Conservation (phyloP, 1,140 invertebrate genomes). For the Tetragnatha versicolor region DNA sequence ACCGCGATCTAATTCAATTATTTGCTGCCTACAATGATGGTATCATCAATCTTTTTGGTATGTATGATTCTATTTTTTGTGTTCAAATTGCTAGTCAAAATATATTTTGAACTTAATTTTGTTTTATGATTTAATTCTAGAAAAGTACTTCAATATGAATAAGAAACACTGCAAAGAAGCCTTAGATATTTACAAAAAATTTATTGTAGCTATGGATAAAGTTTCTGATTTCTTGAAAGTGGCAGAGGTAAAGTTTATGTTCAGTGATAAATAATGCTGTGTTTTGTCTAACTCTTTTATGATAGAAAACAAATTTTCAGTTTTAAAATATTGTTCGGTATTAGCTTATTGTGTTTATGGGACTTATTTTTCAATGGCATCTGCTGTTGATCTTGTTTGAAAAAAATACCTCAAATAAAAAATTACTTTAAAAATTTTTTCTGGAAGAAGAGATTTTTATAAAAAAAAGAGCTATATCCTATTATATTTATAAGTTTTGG, state of each 20-base stretch:
- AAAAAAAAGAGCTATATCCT: too few species aligned
- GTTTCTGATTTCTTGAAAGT: conserved; percentile 98
- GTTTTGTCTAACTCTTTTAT: not conserved
- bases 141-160: conserved; percentile 99
- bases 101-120: conserved; percentile 18
- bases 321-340: too few species aligned
- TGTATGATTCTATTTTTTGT: conserved; percentile 77
- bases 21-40: conserved; percentile 99
- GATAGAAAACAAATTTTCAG: not conserved
- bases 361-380: too few species aligned
- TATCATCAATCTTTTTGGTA: conserved; percentile 98
- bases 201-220: conserved; percentile 97
- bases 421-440: too few species aligned
- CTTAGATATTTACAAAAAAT: conserved; percentile 98
- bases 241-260: conserved; percentile 70
- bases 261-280: not conserved
- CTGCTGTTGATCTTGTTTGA: too few species aligned
- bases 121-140: conserved; percentile 63
- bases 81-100: conserved; percentile 60
- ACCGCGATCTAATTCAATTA: conserved; percentile 95
- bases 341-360: too few species aligned
- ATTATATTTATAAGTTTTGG: too few species aligned
- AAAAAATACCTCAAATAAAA: too few species aligned
- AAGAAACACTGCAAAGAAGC: conserved; percentile 96
- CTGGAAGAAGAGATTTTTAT: too few species aligned